A percentile compares a stretch with the other conserved stretches of the same genome.
Conservation (phyloP, 2,888 invertebrate species). For the Morinoia aosen region DNA sequence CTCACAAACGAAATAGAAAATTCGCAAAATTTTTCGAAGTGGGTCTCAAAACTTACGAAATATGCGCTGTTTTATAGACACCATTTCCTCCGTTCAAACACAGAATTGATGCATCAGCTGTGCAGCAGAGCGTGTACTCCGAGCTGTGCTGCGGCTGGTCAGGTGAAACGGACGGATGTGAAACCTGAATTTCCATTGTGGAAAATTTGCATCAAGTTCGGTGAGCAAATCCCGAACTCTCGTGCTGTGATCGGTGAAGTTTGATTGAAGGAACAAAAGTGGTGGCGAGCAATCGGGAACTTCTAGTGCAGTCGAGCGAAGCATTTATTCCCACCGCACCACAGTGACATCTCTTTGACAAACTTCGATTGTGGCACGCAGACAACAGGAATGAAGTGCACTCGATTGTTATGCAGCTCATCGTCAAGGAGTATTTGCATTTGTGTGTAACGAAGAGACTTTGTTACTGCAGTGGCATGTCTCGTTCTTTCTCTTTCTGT, state of each 20-base stretch:
- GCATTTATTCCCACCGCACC: neutral
- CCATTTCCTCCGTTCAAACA: neutral
- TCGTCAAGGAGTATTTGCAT: neutral
- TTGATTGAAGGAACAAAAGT: constrained; percentile 4
- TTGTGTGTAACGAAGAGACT: neutral
- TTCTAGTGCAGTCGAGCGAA: neutral
- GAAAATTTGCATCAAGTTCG: neutral
- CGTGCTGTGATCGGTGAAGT: neutral
- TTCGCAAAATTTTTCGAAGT: neutral
- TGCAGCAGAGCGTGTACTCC: neutral
- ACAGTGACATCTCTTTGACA: neutral
- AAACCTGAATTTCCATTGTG: neutral
- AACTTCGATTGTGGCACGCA: neutral
- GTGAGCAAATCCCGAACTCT: neutral
- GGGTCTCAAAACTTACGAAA: neutral
- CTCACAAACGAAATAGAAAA: neutral
- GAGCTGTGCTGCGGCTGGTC: neutral
- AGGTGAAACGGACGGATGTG: neutral
- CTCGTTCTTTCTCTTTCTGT: too few relatives aligned
- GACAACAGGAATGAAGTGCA: neutral
- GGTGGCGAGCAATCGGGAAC: neutral
- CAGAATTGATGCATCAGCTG: neutral
- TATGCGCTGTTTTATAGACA: neutral
- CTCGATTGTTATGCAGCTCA: neutral
- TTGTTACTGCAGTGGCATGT: too few relatives aligned